Conservation (phyloP, 1,140 invertebrate genomes). For the Bombyx mandarina region DNA sequence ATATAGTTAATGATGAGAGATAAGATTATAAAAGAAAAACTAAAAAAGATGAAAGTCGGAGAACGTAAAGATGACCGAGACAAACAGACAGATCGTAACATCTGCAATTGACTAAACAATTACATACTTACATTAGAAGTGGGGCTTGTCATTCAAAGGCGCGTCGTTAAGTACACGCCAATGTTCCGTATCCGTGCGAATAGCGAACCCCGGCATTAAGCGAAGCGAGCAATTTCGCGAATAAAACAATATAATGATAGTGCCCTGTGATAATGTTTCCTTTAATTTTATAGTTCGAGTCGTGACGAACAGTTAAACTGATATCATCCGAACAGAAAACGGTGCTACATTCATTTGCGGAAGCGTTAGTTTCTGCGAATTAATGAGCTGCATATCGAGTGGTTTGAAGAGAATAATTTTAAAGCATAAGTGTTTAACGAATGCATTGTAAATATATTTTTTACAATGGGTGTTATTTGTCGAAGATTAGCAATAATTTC, state of each 20-base stretch:
- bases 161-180: slow-evolving; percentile 42
- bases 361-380: too few species aligned
- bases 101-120: slow-evolving; percentile 41
- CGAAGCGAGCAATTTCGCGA: slow-evolving; percentile 44
- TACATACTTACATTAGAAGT: slow-evolving; percentile 34
- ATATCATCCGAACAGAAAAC: slow-evolving; percentile 9
- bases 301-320: slow-evolving; percentile 20
- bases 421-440: neutral
- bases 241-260: slow-evolving; percentile 56
- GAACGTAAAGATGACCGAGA: too few species aligned
- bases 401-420: neutral
- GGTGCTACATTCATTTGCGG: neutral
- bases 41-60: too few species aligned
- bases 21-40: too few species aligned
- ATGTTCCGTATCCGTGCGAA: slow-evolving; percentile 34
- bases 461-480: neutral
- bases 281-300: slow-evolving; percentile 31
- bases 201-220: slow-evolving; percentile 35
- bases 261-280: slow-evolving; percentile 38
- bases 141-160: slow-evolving; percentile 47
- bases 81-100: slow-evolving; percentile 12
- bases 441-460: neutral
- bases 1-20: too few species aligned
- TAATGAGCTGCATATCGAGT: too few species aligned
- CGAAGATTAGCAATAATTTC: too few species aligned